Evolutionary conservation across 2,888 invertebrate genomes (phyloP), one percentile per base, ranked within the genome.

Genomic region (Muschampia plurimacula): DNA sequence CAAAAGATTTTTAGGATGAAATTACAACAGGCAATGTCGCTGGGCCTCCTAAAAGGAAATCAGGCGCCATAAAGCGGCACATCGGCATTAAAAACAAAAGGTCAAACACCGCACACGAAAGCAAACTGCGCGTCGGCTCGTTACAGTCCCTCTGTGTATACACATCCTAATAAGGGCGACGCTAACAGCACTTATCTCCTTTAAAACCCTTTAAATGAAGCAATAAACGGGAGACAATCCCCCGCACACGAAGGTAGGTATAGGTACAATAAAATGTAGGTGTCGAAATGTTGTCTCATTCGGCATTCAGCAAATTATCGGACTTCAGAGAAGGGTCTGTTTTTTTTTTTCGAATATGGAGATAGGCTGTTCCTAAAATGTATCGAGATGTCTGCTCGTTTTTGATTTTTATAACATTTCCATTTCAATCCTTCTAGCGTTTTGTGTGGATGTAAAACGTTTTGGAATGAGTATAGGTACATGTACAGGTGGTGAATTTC

Each of bases 121-220:
- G 72, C 72, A 55, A 67, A 72, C 63, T 64, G 64, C 63, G 62
- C 39, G 39, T 64, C 57, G 60, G 60, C 66, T 72, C 75, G 75
- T 75, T 68, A 73, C 73, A 72, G 62, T 67, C 73, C 76, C 77
- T 82, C 80, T 81, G 82, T 86, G 83, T 85, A 84, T 81, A 84
- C 84, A 83, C 76, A 77, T 72, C 81, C 85, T 87, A 86, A 87
- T 88, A 87, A 87, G 83, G 79, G 79, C 79, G 74, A 73, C 81
- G 84, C 81, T 84, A 82, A 87, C 86, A 88, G 86, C 88, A 86
- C 86, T 91, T 89, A 89, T 86, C 87, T 84, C 85, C 78, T 87
- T 87, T 87, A 86, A 88, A 91, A 85, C 87, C 89, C 86, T 87
- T 85, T 84, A 87, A 89, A 92, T 91, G 85, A 89, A 91, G 91